Conservation (phyloP, 2,888 invertebrate species). For the Ectemnius cavifrons region DNA sequence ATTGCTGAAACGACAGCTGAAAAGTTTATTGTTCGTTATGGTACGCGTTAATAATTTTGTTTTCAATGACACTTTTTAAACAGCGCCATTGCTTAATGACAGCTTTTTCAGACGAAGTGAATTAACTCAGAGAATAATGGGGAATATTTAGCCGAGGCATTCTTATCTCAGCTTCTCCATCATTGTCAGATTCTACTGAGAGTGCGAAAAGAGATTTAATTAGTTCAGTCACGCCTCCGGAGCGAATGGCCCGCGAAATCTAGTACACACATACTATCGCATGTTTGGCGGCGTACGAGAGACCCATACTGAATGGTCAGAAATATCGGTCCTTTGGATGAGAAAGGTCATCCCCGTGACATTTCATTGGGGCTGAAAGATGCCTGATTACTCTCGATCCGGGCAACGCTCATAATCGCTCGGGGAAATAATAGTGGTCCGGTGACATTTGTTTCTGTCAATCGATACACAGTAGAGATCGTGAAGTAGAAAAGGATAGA, state of each 20-base stretch:
- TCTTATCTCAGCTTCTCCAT: background rate
- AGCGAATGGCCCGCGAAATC: constrained; percentile 3
- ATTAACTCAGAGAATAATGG: background rate
- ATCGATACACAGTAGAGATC: constrained; percentile 1
- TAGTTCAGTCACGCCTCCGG: constrained; percentile 13
- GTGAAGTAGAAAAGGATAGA: background rate
- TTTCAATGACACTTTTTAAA: background rate
- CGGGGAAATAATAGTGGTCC: background rate
- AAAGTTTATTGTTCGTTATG: too few species aligned
- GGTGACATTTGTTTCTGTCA: background rate
- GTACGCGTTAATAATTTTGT: background rate
- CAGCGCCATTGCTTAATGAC: background rate
- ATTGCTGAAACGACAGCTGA: too few species aligned
- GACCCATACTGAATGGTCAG: background rate
- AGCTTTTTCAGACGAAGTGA: background rate
- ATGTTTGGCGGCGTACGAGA: too few species aligned
- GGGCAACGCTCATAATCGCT: background rate
- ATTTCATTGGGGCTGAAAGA: background rate
- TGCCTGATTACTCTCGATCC: too few species aligned
- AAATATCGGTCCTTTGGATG: background rate
- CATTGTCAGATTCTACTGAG: background rate
- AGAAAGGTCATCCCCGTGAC: background rate
- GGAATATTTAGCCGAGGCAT: background rate
- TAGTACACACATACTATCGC: background rate
- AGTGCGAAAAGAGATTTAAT: background rate